Evolutionary conservation across 1,140 invertebrate species (phyloP).

Genomic region (Augochlora pura): DNA sequence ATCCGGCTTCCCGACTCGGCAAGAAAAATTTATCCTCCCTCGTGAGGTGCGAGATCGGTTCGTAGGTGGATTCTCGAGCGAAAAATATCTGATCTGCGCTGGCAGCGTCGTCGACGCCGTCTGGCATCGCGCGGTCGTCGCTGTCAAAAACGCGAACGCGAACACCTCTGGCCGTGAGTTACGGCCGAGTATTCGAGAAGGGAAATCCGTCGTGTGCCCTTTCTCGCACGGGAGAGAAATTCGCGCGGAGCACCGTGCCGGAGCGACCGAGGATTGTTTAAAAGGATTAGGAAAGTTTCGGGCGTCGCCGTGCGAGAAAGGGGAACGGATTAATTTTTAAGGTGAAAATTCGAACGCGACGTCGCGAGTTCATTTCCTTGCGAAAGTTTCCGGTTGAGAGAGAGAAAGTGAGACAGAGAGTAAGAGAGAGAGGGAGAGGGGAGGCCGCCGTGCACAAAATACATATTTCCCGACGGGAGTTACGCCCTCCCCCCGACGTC

Average conservation of each 20-base stretch:
- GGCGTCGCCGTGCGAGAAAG: background rate
- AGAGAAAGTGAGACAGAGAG: too few species aligned
- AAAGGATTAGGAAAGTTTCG: background rate
- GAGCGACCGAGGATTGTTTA: background rate
- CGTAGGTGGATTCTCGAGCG: background rate
- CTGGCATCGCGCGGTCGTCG: background rate
- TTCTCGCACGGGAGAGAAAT: background rate
- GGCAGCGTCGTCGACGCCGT: slow-evolving; percentile 15
- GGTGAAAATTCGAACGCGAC: background rate
- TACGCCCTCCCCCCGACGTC: background rate
- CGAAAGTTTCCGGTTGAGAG: background rate
- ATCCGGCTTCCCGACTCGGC: background rate
- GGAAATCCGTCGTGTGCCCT: background rate
- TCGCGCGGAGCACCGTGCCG: background rate
- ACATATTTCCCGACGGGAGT: background rate
- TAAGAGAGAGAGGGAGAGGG: too few species aligned
- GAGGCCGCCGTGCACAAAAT: background rate
- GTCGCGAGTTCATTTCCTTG: background rate
- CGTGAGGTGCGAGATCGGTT: background rate
- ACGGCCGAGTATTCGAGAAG: background rate
- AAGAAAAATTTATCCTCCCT: background rate
- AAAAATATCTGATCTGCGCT: background rate
- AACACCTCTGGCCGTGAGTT: background rate
- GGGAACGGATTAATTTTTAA: background rate
- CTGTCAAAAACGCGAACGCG: background rate